phyloP scores from a whole-genome alignment of 1,140 invertebrate genomes.

The Probaryconus sp. region DNA sequence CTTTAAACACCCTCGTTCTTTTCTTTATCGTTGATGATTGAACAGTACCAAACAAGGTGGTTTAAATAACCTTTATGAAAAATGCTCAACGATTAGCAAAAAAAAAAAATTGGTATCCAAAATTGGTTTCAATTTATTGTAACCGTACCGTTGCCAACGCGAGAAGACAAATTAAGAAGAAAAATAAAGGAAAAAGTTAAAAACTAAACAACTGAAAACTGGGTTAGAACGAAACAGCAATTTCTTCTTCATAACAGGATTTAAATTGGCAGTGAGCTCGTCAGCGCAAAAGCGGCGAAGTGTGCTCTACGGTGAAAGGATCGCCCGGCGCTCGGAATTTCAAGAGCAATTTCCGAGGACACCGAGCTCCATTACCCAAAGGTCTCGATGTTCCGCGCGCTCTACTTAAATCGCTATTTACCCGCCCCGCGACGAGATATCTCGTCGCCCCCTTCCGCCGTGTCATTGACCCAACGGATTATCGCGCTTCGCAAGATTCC shows the following conservation, averaged over 20 bases:
- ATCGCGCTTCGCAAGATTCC: constrained; percentile 40
- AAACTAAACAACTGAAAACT: too few species aligned
- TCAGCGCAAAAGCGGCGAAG: constrained; percentile 54
- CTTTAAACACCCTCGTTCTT: too few species aligned
- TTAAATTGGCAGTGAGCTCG: constrained; percentile 56
- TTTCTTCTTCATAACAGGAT: constrained; percentile 62
- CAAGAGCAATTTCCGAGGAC: constrained; percentile 64
- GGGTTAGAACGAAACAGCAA: constrained; percentile 48
- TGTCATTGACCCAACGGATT: constrained; percentile 53
- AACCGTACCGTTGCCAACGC: too few species aligned
- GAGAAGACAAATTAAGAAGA: too few species aligned
- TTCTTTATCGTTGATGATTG: too few species aligned
- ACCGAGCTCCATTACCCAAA: constrained; percentile 58
- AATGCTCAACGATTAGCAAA: too few species aligned
- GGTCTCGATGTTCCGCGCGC: constrained; percentile 48
- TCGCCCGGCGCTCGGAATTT: constrained; percentile 56
- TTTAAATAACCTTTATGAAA: too few species aligned
- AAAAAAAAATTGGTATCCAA: too few species aligned
- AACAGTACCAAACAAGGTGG: too few species aligned
- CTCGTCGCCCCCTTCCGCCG: background rate
- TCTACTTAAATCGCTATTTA: constrained; percentile 59
- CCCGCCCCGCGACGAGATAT: constrained; percentile 38
- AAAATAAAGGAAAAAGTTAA: too few species aligned
- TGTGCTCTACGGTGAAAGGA: constrained; percentile 60
- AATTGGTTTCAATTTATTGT: too few species aligned